These are phyloP conservation scores for Aurelia sp. DNA, from an alignment of 30 jellyfish, hydroid and myxozoan species.

Conservation along the genomic window DNA sequence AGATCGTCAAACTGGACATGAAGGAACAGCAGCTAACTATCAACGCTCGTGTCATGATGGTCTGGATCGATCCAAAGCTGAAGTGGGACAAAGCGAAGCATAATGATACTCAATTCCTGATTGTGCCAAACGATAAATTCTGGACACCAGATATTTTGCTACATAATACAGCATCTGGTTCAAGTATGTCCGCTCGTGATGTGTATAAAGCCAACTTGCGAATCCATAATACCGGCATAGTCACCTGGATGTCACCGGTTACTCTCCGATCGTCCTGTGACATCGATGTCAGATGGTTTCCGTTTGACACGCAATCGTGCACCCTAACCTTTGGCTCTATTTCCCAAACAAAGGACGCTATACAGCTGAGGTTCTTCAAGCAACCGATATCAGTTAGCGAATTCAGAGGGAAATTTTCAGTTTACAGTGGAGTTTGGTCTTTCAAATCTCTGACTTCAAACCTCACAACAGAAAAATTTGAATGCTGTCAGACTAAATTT, in stretches of 20 bases:
- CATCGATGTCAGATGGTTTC: conserved; percentile 77
- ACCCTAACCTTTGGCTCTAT: conserved; percentile 66
- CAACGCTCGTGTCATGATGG: conserved; percentile 26
- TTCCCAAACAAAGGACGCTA: conserved; percentile 25
- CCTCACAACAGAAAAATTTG: not conserved
- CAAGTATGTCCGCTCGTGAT: conserved; percentile 48
- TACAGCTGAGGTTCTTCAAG: conserved; percentile 32
- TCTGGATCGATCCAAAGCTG: conserved; percentile 56
- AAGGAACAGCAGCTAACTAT: conserved; percentile 30
- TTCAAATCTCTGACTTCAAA: conserved; percentile 8
- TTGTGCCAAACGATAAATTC: conserved; percentile 28
- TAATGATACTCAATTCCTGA: conserved; percentile 18
- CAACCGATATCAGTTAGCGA: conserved; percentile 32
- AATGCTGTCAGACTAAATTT: conserved; percentile 63
- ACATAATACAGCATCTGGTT: conserved; percentile 68
- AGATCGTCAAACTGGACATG: conserved; percentile 50
- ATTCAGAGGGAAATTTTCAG: conserved; percentile 33
- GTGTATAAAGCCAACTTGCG: conserved; percentile 67
- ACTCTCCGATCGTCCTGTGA: conserved; percentile 65
- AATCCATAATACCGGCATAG: conserved; percentile 34
- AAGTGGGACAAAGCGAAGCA: conserved; percentile 39
- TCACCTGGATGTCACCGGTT: conserved; percentile 80
- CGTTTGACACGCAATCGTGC: conserved; percentile 74
- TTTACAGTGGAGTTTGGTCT: conserved; percentile 56
- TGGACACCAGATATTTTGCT: conserved; percentile 86